Conservation (phyloP, 2,888 invertebrate species). For the Chironomus tentans region DNA sequence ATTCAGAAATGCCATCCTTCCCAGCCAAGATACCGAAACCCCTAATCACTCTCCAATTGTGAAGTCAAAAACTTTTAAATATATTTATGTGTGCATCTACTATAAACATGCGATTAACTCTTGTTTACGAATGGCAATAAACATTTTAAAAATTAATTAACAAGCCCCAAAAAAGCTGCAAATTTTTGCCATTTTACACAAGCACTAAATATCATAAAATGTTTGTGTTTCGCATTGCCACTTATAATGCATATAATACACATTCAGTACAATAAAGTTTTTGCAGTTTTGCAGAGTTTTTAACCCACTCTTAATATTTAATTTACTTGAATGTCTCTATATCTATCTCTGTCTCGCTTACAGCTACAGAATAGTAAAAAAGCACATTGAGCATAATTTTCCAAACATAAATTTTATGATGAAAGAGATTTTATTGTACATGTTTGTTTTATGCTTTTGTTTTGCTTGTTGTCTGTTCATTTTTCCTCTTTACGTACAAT, state of each 20-base stretch:
- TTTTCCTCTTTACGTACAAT: not conserved
- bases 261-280: conserved; percentile 11
- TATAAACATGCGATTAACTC: not conserved
- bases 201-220: conserved; percentile 14
- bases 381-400: conserved; percentile 16
- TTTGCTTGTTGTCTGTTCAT: conserved; percentile 1
- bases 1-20: not conserved
- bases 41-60: too few relatives aligned
- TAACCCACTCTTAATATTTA: not conserved
- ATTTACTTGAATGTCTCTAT: not conserved
- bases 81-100: not conserved
- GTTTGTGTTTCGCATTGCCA: not conserved
- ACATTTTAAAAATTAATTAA: conserved; percentile 24
- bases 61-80: not conserved
- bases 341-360: not conserved
- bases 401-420: conserved; percentile 25
- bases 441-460: conserved; percentile 21
- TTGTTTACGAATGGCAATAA: conserved; percentile 10
- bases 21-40: not conserved
- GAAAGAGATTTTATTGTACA: conserved; percentile 20
- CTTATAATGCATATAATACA: not conserved
- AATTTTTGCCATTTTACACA: not conserved
- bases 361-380: not conserved
- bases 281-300: not conserved
- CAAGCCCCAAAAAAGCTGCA: conserved; percentile 5